Evolutionary conservation across 2,888 invertebrate species (phyloP).

Genomic region (Geophilus truncorum): DNA sequence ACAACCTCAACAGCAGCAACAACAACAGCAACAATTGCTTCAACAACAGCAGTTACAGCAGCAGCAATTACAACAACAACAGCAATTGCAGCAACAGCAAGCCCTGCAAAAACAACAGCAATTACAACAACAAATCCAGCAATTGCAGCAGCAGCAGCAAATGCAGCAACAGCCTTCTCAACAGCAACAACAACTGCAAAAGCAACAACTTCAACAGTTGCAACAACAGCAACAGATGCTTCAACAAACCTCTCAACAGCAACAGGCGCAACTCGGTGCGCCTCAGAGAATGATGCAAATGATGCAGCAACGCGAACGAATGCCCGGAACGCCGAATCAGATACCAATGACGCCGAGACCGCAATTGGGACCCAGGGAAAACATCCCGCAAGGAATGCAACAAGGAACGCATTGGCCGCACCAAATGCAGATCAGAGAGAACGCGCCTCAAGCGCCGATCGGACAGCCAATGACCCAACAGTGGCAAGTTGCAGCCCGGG

Average conservation of each 20-base stretch:
- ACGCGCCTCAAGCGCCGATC: neutral
- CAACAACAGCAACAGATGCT: constrained; percentile 36
- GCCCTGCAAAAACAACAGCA: neutral
- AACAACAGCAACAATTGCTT: constrained; percentile 31
- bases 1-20: constrained; percentile 48
- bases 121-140: constrained; percentile 41
- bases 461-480: constrained; percentile 28
- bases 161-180: constrained; percentile 31
- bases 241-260: neutral
- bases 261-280: constrained; percentile 53
- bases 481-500: neutral
- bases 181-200: constrained; percentile 44
- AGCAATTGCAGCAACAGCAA: constrained; percentile 35
- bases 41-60: constrained; percentile 53
- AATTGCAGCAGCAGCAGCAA: constrained; percentile 29
- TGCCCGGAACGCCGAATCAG: neutral
- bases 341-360: neutral
- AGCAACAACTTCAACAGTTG: constrained; percentile 32
- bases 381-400: neutral
- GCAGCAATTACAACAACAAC: constrained; percentile 40
- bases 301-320: constrained; percentile 35
- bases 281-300: constrained; percentile 43
- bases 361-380: constrained; percentile 1
- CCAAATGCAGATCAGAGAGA: neutral
- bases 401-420: neutral